These are phyloP conservation scores for Meandrusa payeni DNA, from an alignment of 2,888 invertebrate species.

Conservation along the genomic window DNA sequence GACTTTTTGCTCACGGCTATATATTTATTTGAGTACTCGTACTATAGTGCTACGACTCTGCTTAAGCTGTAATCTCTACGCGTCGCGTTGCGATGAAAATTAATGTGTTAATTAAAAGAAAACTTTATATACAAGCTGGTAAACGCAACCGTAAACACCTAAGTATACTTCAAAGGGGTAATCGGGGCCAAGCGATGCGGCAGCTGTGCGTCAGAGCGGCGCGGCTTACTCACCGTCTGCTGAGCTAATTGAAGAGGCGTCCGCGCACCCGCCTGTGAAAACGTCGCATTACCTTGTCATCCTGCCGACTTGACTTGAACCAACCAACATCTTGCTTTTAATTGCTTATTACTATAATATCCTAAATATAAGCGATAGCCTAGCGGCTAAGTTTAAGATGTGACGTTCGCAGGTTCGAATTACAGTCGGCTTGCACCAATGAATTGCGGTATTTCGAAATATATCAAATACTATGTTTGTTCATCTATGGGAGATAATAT, in stretches of 20 bases:
- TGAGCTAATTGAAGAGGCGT: constrained; percentile 50
- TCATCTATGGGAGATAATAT: no score
- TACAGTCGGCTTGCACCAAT: no score
- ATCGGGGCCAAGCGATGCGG: constrained; percentile 20
- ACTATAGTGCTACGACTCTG: no score
- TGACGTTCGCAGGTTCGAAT: no score
- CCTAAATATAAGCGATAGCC: no score
- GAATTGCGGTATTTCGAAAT: no score
- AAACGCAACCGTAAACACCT: constrained; percentile 9
- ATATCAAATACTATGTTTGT: no score
- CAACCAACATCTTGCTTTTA: constrained; percentile 15
- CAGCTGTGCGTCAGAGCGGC: constrained; percentile 31
- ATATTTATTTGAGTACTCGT: no score
- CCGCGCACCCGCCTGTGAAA: constrained; percentile 38
- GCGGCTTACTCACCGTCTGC: constrained; percentile 56
- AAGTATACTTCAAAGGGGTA: constrained; percentile 24
- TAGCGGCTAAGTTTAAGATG: no score
- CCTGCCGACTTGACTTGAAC: constrained; percentile 16
- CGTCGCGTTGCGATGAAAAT: no score
- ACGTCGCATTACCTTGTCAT: constrained; percentile 29
- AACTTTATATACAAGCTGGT: neutral
- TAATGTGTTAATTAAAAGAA: constrained; percentile 1
- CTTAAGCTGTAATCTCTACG: no score
- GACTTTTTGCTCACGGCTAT: no score
- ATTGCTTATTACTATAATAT: constrained; percentile 20